Conservation (phyloP, 2,113 vertebrate species). For the Tor tambroides region DNA sequence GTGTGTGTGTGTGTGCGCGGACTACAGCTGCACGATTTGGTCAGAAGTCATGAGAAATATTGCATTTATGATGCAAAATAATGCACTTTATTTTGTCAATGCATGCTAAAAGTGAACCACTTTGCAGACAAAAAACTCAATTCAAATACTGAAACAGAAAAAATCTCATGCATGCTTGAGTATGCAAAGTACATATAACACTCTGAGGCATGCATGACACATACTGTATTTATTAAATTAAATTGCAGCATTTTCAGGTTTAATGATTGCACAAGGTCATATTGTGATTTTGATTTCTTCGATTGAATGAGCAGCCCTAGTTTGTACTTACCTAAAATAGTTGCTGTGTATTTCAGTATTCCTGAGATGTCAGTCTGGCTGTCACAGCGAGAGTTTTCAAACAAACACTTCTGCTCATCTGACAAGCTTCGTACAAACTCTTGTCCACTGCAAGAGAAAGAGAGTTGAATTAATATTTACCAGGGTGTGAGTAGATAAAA, state of each 20-base stretch:
- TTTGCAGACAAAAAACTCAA: neutral
- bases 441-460: slow-evolving; percentile 64
- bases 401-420: slow-evolving; percentile 82
- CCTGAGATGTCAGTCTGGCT: slow-evolving; percentile 89
- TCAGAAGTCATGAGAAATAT: neutral
- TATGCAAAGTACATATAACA: neutral
- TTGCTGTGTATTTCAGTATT: slow-evolving; percentile 93
- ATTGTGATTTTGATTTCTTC: neutral
- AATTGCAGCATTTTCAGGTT: neutral
- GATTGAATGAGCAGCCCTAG: neutral
- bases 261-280: neutral
- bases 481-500: neutral
- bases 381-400: slow-evolving; percentile 85
- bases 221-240: neutral
- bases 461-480: neutral
- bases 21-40: neutral
- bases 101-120: neutral
- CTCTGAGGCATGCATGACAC: neutral
- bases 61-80: neutral
- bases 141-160: neutral
- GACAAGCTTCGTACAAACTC: slow-evolving; percentile 80
- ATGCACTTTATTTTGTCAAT: neutral
- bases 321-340: slow-evolving; percentile 85
- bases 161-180: neutral
- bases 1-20: neutral